Conservation (phyloP, 2,888 invertebrate genomes). For the Neelides folsomi region DNA sequence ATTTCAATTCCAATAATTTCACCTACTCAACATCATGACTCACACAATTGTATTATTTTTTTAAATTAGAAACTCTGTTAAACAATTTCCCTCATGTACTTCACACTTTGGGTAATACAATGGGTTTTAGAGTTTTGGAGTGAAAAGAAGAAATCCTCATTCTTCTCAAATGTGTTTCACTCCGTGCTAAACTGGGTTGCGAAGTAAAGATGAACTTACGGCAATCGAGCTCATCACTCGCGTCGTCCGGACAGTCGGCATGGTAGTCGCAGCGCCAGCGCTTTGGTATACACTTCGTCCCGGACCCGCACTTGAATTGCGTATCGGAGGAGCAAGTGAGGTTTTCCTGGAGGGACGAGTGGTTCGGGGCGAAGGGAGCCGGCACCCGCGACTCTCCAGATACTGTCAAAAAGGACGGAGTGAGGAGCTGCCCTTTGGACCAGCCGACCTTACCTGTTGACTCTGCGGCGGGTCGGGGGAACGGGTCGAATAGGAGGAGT, state of each 20-base stretch:
- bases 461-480: no score
- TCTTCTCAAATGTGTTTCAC: neutral
- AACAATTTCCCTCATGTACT: no score
- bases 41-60: neutral
- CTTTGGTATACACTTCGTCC: conserved; percentile 74
- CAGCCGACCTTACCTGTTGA: no score
- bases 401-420: no score
- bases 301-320: conserved; percentile 41
- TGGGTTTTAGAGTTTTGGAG: neutral
- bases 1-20: conserved; percentile 6
- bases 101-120: no score
- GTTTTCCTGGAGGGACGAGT: conserved; percentile 9
- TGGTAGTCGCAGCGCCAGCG: conserved; percentile 44
- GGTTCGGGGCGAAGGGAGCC: neutral
- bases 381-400: neutral
- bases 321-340: conserved; percentile 26
- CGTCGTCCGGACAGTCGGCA: conserved; percentile 41
- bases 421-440: no score
- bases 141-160: no score
- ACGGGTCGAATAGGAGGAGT: no score
- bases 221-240: conserved; percentile 70
- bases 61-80: neutral
- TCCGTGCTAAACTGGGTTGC: neutral
- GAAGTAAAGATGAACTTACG: conserved; percentile 52
- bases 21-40: neutral